Evolutionary conservation across 2,113 vertebrate genomes (phyloP), one percentile per base, ranked within the genome.

Genomic region (Lycaon pictus): DNA sequence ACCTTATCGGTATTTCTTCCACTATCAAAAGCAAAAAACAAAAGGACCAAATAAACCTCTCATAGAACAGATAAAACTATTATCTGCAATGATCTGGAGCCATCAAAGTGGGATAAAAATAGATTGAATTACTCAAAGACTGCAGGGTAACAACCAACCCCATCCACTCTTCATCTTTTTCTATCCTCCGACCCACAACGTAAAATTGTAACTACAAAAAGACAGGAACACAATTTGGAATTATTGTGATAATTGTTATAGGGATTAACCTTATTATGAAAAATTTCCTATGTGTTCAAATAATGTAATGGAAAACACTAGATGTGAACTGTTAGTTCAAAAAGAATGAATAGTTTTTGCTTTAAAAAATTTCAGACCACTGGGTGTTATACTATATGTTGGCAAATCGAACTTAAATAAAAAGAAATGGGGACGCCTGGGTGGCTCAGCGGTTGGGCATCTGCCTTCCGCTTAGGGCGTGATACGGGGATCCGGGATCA

Each of bases 291-390:
- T 60, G 23, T 58, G 53, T 51, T 53, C 69, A 35, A 92, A 69
- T n/a, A 81, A 32, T 37, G 60, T 94, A 81, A 93, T 6, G 80
- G 48, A 60, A 95, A 71, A 60, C 23, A 69, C 85, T 56, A 90
- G 35, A 95, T 79, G 37, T 53, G 32, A 86, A 71, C n/a, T 80
- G 32, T 77, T 90, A 67, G 35, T 69, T 91, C 27, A 67, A 79
- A 79, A 86, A 80, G 32, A 93, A 55, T 77, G 60, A 67, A 56
- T 82, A 51, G 32, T 19, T 55, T 82, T 62, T 63, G 35, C 20
- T 74, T 69, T 85, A n/a, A 89, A 55, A 80, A 23, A 1, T 23
- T 27, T 43, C 7, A 43, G 43, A 43, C 7, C 43, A 43, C 43
- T 43, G 43, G 43, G 43, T 43, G 43, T 43, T 43, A 43, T 43